phyloP scores from a whole-genome alignment of 2,797 vertebrate species.

The Hydrocynus forskahlii region DNA sequence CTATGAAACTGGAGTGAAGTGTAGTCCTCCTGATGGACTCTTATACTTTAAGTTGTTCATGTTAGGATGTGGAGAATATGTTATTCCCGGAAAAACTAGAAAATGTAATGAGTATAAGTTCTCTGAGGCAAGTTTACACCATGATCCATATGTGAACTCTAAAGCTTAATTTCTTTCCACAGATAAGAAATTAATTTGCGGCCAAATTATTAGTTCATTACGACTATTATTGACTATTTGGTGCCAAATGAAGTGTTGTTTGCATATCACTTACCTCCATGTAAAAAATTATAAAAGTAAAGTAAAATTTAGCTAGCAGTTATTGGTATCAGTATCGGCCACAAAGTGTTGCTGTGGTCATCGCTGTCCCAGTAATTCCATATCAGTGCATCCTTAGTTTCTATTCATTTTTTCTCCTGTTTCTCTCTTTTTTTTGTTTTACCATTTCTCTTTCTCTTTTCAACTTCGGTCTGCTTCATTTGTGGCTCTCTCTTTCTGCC shows the following conservation, averaged over 20 bases:
- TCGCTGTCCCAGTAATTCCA: not conserved
- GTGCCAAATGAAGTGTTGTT: no score
- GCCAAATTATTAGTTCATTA: no score
- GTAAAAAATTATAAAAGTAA: no score
- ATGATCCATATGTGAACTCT: no score
- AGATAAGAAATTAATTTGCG: no score
- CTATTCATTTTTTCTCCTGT: not conserved
- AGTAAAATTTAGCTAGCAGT: no score
- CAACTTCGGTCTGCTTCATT: no score
- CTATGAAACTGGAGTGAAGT: not conserved
- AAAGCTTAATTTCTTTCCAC: no score
- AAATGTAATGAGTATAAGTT: not conserved
- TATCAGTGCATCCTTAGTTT: not conserved
- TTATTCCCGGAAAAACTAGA: not conserved
- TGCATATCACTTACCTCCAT: no score
- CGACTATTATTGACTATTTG: no score
- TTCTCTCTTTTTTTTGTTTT: conserved; percentile 12
- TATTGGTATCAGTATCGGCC: not conserved
- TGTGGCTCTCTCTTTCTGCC: conserved; percentile 10
- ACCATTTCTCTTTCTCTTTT: conserved; percentile 9
- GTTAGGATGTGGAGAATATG: not conserved
- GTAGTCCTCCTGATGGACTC: not conserved
- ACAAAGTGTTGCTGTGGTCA: not conserved
- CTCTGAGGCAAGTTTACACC: no score
- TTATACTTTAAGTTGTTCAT: not conserved